Evolutionary conservation across 2,888 invertebrate species (phyloP).

Genomic region (Luperina nickerlii): DNA sequence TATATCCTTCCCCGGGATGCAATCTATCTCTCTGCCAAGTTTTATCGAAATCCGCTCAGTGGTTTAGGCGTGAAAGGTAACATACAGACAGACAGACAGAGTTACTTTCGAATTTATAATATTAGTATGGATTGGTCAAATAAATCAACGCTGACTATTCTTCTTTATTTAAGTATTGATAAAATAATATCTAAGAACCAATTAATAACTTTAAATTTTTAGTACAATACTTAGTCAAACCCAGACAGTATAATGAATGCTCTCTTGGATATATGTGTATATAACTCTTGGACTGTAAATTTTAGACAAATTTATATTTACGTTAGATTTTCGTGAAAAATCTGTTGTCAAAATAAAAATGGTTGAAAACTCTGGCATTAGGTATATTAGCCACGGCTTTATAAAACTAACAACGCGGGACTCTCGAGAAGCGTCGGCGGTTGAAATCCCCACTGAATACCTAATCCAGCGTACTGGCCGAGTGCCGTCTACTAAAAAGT

Average conservation of each 20-base stretch:
- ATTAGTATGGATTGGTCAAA: not conserved
- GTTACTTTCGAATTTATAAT: too few species aligned
- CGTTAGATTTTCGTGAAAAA: not conserved
- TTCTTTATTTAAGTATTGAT: not conserved
- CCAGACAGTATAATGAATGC: not conserved
- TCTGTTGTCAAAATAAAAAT: conserved; percentile 20
- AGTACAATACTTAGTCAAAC: conserved; percentile 7
- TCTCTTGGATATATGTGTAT: too few species aligned
- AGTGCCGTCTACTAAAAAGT: conserved; percentile 47
- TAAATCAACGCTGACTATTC: not conserved
- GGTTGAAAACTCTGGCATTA: conserved; percentile 38
- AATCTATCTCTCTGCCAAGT: too few species aligned
- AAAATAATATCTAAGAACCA: not conserved
- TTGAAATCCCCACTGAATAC: conserved; percentile 63
- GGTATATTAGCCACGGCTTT: conserved; percentile 56
- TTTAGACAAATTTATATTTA: not conserved
- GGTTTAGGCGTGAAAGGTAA: too few species aligned
- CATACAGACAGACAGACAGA: too few species aligned
- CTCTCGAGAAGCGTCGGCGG: conserved; percentile 46
- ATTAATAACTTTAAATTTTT: not conserved
- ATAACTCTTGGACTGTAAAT: not conserved
- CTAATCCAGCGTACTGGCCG: conserved; percentile 54
- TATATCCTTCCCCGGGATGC: too few species aligned
- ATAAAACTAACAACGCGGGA: conserved; percentile 54
- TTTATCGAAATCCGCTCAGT: too few species aligned